phyloP scores from a whole-genome alignment of 2,888 invertebrate species.

The Eristalis arbustorum region DNA sequence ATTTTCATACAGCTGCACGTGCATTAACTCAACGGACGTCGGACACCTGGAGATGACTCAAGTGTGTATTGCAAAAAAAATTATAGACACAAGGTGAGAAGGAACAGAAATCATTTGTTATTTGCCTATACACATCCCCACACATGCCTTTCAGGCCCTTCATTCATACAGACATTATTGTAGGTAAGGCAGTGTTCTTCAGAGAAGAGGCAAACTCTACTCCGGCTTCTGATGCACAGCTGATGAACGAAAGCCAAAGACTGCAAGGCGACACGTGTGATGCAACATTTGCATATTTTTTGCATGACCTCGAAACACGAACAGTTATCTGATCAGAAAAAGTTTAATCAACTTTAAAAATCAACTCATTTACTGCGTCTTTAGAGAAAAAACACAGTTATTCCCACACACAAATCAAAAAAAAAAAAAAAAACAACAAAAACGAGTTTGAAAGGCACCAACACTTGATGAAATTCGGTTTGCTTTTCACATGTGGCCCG shows the following conservation, averaged over 20 bases:
- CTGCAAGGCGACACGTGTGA: neutral
- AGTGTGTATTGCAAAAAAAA: too few relatives aligned
- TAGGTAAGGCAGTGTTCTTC: too few relatives aligned
- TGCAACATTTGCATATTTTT: neutral
- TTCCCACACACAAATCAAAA: neutral
- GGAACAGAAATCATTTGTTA: too few relatives aligned
- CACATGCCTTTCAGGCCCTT: too few relatives aligned
- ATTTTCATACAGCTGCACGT: too few relatives aligned
- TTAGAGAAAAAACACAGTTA: conserved; percentile 13
- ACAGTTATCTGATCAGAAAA: neutral
- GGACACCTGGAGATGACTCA: too few relatives aligned
- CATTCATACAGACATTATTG: too few relatives aligned
- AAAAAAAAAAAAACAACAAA: conserved; percentile 2
- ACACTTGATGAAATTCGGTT: conserved; percentile 18
- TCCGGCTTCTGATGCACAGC: neutral
- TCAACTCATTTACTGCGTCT: neutral
- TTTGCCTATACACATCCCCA: too few relatives aligned
- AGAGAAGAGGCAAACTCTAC: too few relatives aligned
- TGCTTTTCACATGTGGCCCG: conserved; percentile 36
- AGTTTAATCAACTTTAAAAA: conserved; percentile 22
- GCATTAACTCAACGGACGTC: too few relatives aligned
- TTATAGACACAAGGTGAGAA: too few relatives aligned
- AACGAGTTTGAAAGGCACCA: neutral
- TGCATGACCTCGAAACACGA: neutral
- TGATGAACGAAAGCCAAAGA: neutral